phyloP scores from a whole-genome alignment of 2,888 invertebrate genomes.

The Andrena bucephala region DNA sequence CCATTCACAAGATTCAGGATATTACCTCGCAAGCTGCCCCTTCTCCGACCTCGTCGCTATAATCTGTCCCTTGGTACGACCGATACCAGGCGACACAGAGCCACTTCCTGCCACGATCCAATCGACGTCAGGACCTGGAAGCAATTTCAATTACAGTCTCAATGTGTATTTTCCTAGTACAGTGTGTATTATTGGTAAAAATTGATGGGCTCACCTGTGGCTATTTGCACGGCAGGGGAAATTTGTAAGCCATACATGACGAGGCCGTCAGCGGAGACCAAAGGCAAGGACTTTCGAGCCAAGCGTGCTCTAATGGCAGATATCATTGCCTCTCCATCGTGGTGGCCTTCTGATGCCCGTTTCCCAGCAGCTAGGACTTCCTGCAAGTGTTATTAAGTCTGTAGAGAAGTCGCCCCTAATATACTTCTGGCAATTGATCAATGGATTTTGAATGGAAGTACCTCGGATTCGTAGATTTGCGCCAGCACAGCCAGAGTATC shows the following conservation, averaged over 20 bases:
- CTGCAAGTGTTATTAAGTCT: conserved; percentile 47
- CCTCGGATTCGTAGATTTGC: conserved; percentile 86
- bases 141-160: conserved; percentile 3
- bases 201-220: conserved; percentile 72
- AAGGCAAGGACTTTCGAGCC: conserved; percentile 90
- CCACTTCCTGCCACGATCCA: conserved; percentile 90
- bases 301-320: conserved; percentile 91
- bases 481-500: conserved; percentile 93
- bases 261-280: conserved; percentile 90
- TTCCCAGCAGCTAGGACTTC: conserved; percentile 88
- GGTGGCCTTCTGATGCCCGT: conserved; percentile 86
- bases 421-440: too few species aligned
- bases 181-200: too few species aligned
- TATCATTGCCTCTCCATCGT: conserved; percentile 86
- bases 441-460: conserved; percentile 38
- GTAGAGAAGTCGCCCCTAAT: background rate
- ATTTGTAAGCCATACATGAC: conserved; percentile 91
- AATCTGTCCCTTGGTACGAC: conserved; percentile 79
- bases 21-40: conserved; percentile 74
- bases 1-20: background rate
- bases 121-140: conserved; percentile 89
- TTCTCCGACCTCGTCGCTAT: conserved; percentile 75
- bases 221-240: conserved; percentile 84
- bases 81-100: conserved; percentile 87
- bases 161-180: background rate